These are phyloP conservation scores for Sycophila texana DNA, from an alignment of 2,888 invertebrate species.

Conservation along the genomic window DNA sequence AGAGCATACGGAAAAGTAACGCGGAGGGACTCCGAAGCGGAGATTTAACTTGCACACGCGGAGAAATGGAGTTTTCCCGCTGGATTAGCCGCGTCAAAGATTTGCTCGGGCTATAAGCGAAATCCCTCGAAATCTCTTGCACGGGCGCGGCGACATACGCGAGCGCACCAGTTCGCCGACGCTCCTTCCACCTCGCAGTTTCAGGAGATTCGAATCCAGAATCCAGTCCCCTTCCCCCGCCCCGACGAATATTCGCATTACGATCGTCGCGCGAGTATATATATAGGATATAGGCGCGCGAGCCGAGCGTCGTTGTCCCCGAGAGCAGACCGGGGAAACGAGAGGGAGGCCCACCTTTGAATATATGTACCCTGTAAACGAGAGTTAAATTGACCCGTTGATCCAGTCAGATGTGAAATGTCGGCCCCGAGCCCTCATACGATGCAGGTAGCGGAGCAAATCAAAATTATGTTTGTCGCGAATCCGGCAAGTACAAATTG, in stretches of 20 bases:
- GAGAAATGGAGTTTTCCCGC: slow-evolving; percentile 31
- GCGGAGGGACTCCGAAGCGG: background rate
- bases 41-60: slow-evolving; percentile 8
- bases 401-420: slow-evolving; percentile 52
- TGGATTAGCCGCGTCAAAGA: slow-evolving; percentile 43
- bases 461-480: slow-evolving; percentile 55
- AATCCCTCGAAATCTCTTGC: slow-evolving; percentile 17
- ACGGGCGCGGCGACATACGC: background rate
- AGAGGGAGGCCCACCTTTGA: slow-evolving; percentile 14
- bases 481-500: slow-evolving; percentile 1
- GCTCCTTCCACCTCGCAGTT: background rate
- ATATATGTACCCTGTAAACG: slow-evolving; percentile 50
- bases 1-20: slow-evolving; percentile 1
- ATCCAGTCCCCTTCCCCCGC: too few relatives aligned
- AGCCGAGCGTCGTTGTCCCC: background rate
- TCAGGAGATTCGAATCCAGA: slow-evolving; percentile 6
- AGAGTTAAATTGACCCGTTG: slow-evolving; percentile 54
- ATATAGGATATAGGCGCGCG: background rate
- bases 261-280: slow-evolving; percentile 28
- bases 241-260: slow-evolving; percentile 33
- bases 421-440: slow-evolving; percentile 34
- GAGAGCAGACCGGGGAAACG: background rate
- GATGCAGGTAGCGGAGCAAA: slow-evolving; percentile 38
- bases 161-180: background rate
- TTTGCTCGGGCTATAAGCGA: slow-evolving; percentile 34